Evolutionary conservation across 53 echinoderm and acorn worm species (phyloP).

Genomic region (Patiria pectinifera): DNA sequence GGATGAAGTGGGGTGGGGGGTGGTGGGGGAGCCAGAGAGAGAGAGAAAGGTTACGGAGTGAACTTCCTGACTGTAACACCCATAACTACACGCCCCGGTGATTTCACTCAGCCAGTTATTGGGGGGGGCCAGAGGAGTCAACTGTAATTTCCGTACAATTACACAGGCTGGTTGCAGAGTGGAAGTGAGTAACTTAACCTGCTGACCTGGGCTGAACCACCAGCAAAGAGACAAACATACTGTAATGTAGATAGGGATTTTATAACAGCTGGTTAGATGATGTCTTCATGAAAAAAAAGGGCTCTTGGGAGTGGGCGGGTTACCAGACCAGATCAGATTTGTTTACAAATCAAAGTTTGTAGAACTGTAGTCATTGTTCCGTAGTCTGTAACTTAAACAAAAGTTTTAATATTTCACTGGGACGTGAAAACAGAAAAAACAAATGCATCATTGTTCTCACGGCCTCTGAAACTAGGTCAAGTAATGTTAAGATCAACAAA

Average conservation of each 20-base stretch:
- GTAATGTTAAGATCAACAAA: neutral
- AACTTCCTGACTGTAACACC: conserved; percentile 51
- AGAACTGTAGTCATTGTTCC: too few species aligned
- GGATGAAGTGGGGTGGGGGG: neutral
- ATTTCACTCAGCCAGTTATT: conserved; percentile 47
- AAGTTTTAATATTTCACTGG: too few species aligned
- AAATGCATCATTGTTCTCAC: too few species aligned
- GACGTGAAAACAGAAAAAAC: too few species aligned
- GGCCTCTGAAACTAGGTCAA: too few species aligned
- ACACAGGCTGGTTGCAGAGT: neutral
- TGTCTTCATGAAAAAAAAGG: neutral
- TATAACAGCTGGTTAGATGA: neutral
- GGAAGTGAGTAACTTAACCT: conserved; percentile 53
- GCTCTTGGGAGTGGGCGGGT: too few species aligned
- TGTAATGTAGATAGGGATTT: neutral
- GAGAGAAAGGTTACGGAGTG: conserved; percentile 42
- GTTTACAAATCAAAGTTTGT: too few species aligned
- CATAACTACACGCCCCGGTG: conserved; percentile 50
- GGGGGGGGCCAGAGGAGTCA: conserved; percentile 34
- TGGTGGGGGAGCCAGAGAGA: neutral
- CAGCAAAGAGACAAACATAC: too few species aligned
- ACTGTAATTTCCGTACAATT: conserved; percentile 50
- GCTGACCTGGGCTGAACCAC: neutral
- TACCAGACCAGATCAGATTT: too few species aligned
- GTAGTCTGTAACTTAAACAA: too few species aligned